Base-by-base conservation (phyloP, 92 coral and sea anemone genomes). In the Phenganax subtilis region DNA sequence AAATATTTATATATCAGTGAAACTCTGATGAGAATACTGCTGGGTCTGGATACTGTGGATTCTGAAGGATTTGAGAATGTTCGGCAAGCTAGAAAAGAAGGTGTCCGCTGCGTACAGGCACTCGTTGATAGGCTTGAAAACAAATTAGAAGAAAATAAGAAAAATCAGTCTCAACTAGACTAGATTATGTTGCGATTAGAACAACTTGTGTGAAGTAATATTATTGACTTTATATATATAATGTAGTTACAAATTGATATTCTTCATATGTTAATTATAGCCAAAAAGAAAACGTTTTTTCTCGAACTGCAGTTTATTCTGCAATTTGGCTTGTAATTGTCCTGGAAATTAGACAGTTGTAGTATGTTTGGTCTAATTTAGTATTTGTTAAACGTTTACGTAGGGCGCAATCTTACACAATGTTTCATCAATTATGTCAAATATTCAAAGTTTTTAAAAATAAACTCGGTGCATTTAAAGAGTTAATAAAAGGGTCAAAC, bases 11-110 rank as follows among this genome's bases (percentile, higher is more conserved):
- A 64, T 57, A 85, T 91, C 2, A 91, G 90, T 82, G 96, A 91
- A 59, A 55, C 75, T 25, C 87, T 91, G 20, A 91, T 88, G 83
- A 81, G 85, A 70, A 75, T 83, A 54, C 52, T 91, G 51, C 86
- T 91, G 84, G 91, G 80, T 14, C 66, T 91, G 54, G 96, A 91
- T 60, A 82, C 80, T 15, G 87, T 91, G 12, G 89, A 91, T 15
- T 83, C 96, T 9, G 87, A 85, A 55, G 91, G 88, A 8, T 65
- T 75, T 78, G 90, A 84, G 44, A 51, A 8, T 14, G 86, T 91
- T 16, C 81, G 96, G 7, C 71, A 72, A 54, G 92, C 90, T 14
- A 86, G 96, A 20, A 91, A 84, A 77, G 82, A 82, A 27, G 92
- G 85, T 0, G 92, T 91, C 6, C 84, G 72, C 53, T 77, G 71